Base-by-base conservation (phyloP, 1,140 invertebrate species). In the Wasmannia auropunctata region DNA sequence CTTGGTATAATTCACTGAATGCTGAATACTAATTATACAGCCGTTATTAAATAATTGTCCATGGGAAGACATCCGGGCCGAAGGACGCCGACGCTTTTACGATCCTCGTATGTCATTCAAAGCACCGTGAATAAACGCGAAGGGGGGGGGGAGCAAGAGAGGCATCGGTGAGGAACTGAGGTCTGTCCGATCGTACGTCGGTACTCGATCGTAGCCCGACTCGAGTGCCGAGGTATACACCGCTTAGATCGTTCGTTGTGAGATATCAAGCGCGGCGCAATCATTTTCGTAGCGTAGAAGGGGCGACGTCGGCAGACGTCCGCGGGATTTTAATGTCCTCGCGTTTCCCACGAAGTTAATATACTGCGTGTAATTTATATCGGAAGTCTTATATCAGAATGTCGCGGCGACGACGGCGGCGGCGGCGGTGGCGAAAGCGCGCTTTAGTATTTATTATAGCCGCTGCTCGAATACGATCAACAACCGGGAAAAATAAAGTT, bases 41-140 rank as follows among this genome's bases (percentile, higher is more conserved):
- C 28, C 43, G 54, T 89, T 87, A 79, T 90, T 89, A 84, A 89
- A 89, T 89, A 89, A 89, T 89, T 70, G 40, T 43, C 49, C 22
- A n/a, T 37, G 2, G 19, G 31, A 69, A 56, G 22, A 34, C 54
- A 40, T 11, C 40, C 69, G 49, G 34, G 25, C 79, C 58, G 65
- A 86, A 60, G 34, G 22, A 69, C 74, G 46, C 28, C 70, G 60
- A 51, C 37, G 58, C 49, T 54, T 87, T 90, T 89, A 89, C 60
- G 85, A 80, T 46, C 75, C 37, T 31, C 54, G 54, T 84, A 56
- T 40, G 83, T 88, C 74, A 81, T 54, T 67, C 72, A 14, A 84
- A 56, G 34, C 46, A 51, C 46, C n/a, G 65, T 69, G 85, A 80
- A 86, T 81, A 86, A 81, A 88, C 16, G 34, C 40, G 40, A 49